Evolutionary conservation across 1,140 invertebrate genomes (phyloP).

Genomic region (Diplogasteroides magnus): DNA sequence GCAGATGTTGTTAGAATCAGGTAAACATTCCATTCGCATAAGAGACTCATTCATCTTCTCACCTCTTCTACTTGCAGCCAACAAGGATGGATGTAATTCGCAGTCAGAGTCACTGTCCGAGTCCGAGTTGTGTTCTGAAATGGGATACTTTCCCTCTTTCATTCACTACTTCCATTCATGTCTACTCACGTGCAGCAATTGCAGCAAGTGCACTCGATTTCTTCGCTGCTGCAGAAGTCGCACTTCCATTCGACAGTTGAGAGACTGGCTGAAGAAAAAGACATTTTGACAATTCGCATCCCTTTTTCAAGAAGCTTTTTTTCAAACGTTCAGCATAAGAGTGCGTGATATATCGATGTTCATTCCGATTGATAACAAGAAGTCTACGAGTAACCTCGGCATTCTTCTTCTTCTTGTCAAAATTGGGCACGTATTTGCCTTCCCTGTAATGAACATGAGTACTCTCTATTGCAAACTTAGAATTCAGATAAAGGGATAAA

Average conservation of each 20-base stretch:
- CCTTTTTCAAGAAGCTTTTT: slow-evolving; percentile 6
- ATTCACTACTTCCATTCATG: slow-evolving; percentile 8
- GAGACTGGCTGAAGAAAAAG: too few relatives aligned
- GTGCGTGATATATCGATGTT: too few relatives aligned
- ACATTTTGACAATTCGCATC: not conserved
- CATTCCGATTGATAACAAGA: slow-evolving; percentile 4
- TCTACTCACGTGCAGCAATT: slow-evolving; percentile 20
- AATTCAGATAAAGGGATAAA: too few relatives aligned
- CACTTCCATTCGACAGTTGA: too few relatives aligned
- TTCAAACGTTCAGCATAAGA: too few relatives aligned
- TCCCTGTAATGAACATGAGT: too few relatives aligned
- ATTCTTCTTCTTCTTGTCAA: slow-evolving; percentile 16
- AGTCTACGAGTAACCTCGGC: not conserved
- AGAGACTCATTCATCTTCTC: slow-evolving; percentile 10
- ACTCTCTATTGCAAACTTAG: too few relatives aligned
- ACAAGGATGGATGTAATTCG: slow-evolving; percentile 39
- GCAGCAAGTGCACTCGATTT: slow-evolving; percentile 18
- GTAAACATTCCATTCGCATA: not conserved
- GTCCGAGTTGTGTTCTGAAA: slow-evolving; percentile 32
- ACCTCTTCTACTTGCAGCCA: slow-evolving; percentile 12
- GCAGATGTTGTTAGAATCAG: not conserved
- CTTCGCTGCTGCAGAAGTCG: too few relatives aligned
- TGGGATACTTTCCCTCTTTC: not conserved
- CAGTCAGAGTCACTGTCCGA: slow-evolving; percentile 30
- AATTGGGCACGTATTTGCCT: slow-evolving; percentile 66